Conservation (phyloP, 2,888 invertebrate species). For the Eledone cirrhosa region DNA sequence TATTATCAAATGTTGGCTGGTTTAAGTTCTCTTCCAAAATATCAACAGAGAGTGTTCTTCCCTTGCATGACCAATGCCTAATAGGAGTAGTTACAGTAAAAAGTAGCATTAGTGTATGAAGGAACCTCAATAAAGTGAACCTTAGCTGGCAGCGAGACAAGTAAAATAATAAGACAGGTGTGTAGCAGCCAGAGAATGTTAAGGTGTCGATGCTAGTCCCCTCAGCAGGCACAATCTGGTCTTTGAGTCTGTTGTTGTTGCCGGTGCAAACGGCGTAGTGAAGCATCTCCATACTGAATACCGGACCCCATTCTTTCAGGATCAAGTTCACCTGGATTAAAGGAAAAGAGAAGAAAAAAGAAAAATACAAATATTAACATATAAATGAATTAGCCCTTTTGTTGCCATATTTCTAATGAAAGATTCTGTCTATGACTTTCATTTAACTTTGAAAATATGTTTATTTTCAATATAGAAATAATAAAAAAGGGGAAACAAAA, state of each 20-base stretch:
- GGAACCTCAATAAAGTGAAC: conserved; percentile 74
- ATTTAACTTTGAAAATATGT: no score
- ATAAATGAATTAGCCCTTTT: background rate
- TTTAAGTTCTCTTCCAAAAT: no score
- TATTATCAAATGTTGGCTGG: background rate
- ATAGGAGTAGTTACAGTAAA: conserved; percentile 34
- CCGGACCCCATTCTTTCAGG: conserved; percentile 82
- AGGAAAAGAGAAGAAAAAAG: background rate
- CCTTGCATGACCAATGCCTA: background rate
- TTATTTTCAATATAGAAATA: no score
- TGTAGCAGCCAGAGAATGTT: conserved; percentile 66
- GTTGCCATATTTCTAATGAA: background rate
- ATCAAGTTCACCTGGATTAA: conserved; percentile 76
- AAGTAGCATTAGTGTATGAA: conserved; percentile 78
- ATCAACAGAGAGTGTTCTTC: no score
- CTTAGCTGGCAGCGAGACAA: conserved; percentile 67
- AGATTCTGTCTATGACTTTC: no score
- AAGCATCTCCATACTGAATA: conserved; percentile 76
- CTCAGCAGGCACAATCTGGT: conserved; percentile 55
- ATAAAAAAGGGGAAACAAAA: no score
- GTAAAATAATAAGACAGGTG: conserved; percentile 77
- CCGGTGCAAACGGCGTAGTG: conserved; percentile 59
- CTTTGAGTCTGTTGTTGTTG: conserved; percentile 47
- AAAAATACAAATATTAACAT: no score
- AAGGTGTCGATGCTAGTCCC: conserved; percentile 59